Evolutionary conservation across 2,888 invertebrate species (phyloP).

Genomic region (Oscheius onirici): DNA sequence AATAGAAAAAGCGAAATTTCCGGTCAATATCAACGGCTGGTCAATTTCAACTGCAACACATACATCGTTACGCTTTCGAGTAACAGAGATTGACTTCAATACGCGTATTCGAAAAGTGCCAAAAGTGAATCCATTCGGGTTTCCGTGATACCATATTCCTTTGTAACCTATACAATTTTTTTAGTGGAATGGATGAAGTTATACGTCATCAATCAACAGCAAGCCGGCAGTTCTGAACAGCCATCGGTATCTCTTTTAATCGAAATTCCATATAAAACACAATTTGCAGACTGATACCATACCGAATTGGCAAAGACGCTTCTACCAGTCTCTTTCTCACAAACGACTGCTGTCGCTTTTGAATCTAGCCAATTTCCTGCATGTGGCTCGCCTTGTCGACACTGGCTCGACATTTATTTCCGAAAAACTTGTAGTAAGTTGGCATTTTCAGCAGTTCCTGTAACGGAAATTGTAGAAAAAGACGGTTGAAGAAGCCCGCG

Average conservation of each 20-base stretch:
- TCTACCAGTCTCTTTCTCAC: slow-evolving; percentile 7
- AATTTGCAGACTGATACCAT: not conserved
- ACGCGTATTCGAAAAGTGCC: too few relatives aligned
- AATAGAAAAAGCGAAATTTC: too few relatives aligned
- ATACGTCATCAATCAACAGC: not conserved
- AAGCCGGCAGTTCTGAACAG: not conserved
- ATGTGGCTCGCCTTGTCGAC: slow-evolving; percentile 5
- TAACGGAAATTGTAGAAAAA: not conserved
- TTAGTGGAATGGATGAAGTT: slow-evolving; percentile 25
- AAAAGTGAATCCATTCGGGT: too few relatives aligned
- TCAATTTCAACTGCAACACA: too few relatives aligned
- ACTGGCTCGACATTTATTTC: slow-evolving; percentile 14
- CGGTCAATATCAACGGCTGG: too few relatives aligned
- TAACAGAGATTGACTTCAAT: too few relatives aligned
- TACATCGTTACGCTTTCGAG: too few relatives aligned
- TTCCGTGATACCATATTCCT: too few relatives aligned
- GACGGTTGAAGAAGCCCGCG: slow-evolving; percentile 12
- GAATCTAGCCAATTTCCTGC: slow-evolving; percentile 26
- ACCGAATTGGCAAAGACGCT: slow-evolving; percentile 2
- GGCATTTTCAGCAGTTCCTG: not conserved
- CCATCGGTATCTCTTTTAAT: too few relatives aligned
- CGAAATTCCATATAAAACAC: not conserved
- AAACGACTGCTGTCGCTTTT: not conserved
- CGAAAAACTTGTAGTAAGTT: slow-evolving; percentile 3
- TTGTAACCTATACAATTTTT: not conserved